Conservation (phyloP, 37 sponge, comb jelly and placozoan species). For the Halisarca cf. caerulea region DNA sequence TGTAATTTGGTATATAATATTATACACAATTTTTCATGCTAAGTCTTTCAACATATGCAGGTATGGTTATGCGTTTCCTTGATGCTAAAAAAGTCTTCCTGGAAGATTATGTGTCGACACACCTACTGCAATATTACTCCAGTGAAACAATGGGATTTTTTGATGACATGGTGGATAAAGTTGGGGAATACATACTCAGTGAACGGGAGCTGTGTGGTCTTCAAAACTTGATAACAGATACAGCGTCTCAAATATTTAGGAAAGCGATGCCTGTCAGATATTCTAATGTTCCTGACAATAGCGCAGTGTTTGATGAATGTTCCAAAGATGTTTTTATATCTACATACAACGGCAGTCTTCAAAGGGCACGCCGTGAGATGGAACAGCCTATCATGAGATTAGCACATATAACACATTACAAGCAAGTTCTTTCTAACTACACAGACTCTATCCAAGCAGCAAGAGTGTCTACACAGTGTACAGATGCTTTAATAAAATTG, state of each 20-base stretch:
- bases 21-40: not conserved
- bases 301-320: not conserved
- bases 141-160: not conserved
- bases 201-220: not conserved
- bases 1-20: too few relatives aligned
- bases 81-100: not conserved
- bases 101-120: not conserved
- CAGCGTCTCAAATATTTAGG: not conserved
- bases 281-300: not conserved
- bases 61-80: not conserved
- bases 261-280: not conserved
- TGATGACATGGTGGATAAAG: not conserved
- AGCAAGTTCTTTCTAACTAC: not conserved
- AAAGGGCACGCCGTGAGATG: not conserved
- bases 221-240: not conserved
- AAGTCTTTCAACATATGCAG: not conserved
- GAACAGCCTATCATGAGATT: not conserved
- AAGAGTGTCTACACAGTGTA: not conserved
- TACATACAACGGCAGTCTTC: not conserved
- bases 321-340: not conserved
- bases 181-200: not conserved
- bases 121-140: not conserved
- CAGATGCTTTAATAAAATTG: not conserved
- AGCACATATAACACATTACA: not conserved
- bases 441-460: not conserved